These are phyloP conservation scores for Paramormyrops kingsleyae DNA, from an alignment of 2,113 vertebrate species.

Conservation along the genomic window DNA sequence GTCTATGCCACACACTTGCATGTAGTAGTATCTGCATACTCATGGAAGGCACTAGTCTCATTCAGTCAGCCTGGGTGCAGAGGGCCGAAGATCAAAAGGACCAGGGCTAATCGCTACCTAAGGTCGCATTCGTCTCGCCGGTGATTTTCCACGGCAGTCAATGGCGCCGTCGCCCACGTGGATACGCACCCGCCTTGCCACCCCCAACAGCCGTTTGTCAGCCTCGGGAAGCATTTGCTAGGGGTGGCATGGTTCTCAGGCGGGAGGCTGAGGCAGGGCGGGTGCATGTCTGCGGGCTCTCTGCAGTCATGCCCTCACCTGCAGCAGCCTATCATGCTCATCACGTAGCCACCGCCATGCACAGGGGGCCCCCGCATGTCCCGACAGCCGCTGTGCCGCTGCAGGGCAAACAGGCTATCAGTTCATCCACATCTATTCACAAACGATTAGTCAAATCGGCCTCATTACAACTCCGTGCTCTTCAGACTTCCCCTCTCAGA, in stretches of 20 bases:
- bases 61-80: neutral
- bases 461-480: neutral
- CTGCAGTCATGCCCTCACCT: conserved; percentile 62
- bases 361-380: conserved; percentile 40
- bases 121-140: neutral
- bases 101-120: neutral
- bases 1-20: neutral
- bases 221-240: conserved; percentile 15
- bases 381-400: conserved; percentile 54
- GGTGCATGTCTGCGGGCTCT: conserved; percentile 51
- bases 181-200: neutral
- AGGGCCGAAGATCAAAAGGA: neutral
- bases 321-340: conserved; percentile 59
- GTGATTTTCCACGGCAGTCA: neutral
- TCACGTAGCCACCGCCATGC: conserved; percentile 38
- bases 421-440: conserved; percentile 43
- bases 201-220: neutral
- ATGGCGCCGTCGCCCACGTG: neutral
- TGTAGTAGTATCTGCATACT: neutral
- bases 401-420: conserved; percentile 47
- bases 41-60: neutral
- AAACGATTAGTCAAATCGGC: conserved; percentile 36
- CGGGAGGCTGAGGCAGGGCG: conserved; percentile 36
- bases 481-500: conserved; percentile 29
- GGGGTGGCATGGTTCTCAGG: neutral